Percentiles rank a stretch among this genome's conserved stretches.
phyloP scores from a whole-genome alignment of 1,140 invertebrate genomes.

The Brachionus asplanchnoidis region DNA sequence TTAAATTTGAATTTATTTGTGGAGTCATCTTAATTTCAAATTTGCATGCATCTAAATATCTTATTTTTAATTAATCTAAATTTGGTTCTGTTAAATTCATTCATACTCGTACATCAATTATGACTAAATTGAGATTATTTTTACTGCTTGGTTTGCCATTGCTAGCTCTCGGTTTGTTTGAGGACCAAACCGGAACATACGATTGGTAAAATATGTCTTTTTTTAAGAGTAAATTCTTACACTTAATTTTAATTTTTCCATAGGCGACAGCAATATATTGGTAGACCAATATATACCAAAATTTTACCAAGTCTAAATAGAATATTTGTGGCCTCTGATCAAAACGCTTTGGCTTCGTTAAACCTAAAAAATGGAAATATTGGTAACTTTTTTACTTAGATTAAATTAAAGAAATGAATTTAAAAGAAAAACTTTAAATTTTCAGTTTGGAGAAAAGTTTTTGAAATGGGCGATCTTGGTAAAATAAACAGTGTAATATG shows the following conservation, averaged over 20 bases:
- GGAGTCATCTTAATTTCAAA: background rate
- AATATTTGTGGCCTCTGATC: background rate
- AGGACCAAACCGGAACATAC: slow-evolving; percentile 20
- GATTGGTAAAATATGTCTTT: background rate
- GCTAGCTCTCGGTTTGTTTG: background rate
- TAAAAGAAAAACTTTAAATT: no score
- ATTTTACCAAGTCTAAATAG: background rate
- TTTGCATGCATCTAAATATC: background rate
- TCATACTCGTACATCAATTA: background rate
- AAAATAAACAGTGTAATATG: slow-evolving; percentile 11
- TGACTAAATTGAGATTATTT: slow-evolving; percentile 17
- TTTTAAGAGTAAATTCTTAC: background rate
- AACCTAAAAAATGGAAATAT: slow-evolving; percentile 30
- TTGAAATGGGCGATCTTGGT: background rate
- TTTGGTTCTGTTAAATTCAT: background rate
- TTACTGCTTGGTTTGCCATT: background rate
- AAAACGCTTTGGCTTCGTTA: slow-evolving; percentile 11
- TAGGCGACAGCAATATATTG: slow-evolving; percentile 40
- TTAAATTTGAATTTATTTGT: background rate
- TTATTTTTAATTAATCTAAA: background rate
- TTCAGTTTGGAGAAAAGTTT: slow-evolving; percentile 36
- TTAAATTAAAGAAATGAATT: background rate
- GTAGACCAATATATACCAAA: background rate
- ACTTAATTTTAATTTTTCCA: background rate
- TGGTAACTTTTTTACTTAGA: background rate